Conservation (phyloP, 2,888 invertebrate species). For the Platycnemis pennipes region DNA sequence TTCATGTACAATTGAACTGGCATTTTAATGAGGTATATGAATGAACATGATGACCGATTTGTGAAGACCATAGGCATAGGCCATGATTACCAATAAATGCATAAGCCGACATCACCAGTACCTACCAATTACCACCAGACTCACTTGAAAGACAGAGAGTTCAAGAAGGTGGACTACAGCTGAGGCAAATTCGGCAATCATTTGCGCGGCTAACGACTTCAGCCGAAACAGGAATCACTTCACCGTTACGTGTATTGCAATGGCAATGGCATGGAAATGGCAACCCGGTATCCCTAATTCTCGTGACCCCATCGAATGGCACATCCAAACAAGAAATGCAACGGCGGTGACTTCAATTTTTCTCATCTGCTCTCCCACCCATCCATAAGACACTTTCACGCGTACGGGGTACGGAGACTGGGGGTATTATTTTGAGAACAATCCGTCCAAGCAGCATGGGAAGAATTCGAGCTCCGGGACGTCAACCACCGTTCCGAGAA, state of each 20-base stretch:
- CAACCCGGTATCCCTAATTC: not conserved
- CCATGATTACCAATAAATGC: too few relatives aligned
- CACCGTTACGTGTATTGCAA: not conserved
- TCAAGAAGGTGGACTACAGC: not conserved
- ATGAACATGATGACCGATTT: too few relatives aligned
- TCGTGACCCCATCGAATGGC: not conserved
- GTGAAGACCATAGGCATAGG: too few relatives aligned
- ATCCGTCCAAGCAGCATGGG: not conserved
- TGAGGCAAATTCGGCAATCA: too few relatives aligned
- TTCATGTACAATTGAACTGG: too few relatives aligned
- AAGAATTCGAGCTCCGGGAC: not conserved
- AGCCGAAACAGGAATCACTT: not conserved
- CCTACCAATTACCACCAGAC: too few relatives aligned
- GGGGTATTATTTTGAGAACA: slow-evolving; percentile 1
- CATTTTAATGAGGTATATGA: too few relatives aligned
- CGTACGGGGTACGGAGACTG: not conserved
- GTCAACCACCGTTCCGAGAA: not conserved
- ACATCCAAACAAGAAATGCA: not conserved
- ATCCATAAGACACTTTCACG: too few relatives aligned
- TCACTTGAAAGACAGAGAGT: too few relatives aligned
- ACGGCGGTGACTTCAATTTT: not conserved
- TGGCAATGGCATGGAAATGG: not conserved
- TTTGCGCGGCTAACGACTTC: not conserved
- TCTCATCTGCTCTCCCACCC: too few relatives aligned
- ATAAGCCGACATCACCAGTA: too few relatives aligned